A percentile compares a stretch with the other conserved stretches of the same genome.
Conservation (phyloP, 64 coral and sea anemone species). For the Actinia tenebrosa region DNA sequence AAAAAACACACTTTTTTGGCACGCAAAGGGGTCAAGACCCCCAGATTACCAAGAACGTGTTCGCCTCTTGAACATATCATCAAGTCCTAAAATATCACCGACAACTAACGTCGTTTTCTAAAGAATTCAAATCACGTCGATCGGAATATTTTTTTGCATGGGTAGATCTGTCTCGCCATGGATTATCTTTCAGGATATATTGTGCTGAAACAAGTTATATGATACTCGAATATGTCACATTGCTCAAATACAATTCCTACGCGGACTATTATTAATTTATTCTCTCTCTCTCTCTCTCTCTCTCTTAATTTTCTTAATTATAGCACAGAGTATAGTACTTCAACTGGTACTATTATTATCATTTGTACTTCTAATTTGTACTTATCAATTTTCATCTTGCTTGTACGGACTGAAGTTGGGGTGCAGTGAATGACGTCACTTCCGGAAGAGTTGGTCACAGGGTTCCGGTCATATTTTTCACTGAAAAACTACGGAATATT, state of each 20-base stretch:
- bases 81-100: neutral
- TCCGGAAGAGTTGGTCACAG: neutral
- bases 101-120: neutral
- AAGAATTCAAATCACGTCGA: constrained; percentile 15
- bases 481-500: neutral
- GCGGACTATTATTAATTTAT: neutral
- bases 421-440: neutral
- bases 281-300: neutral
- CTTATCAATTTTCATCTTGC: neutral
- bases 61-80: neutral
- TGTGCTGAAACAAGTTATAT: neutral
- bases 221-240: neutral
- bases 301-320: neutral
- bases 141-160: neutral
- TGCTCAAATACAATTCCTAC: too few species aligned
- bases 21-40: neutral
- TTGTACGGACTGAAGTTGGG: neutral
- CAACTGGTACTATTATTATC: neutral
- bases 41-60: neutral
- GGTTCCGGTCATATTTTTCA: neutral
- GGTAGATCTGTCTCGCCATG: constrained; percentile 12
- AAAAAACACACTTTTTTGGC: neutral
- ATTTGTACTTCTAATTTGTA: neutral
- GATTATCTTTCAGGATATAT: constrained; percentile 6
- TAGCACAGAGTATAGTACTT: neutral